Base-by-base conservation (phyloP, 2,113 vertebrate species). In the Oncorhynchus kisutch region DNA sequence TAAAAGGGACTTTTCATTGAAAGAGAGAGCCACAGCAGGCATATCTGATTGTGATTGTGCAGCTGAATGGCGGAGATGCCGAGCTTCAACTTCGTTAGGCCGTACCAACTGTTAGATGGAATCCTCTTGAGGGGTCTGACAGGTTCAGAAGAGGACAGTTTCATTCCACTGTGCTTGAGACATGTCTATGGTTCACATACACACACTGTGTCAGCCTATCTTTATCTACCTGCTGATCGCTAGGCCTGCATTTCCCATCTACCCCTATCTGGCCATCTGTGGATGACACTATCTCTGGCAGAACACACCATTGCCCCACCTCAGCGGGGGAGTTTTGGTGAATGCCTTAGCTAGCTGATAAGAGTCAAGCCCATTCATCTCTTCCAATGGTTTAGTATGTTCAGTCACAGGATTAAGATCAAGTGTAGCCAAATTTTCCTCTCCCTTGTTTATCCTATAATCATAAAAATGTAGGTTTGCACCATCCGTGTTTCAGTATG, bases 41-140 rank as follows among this genome's bases (percentile, higher is more conserved):
- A 16, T 48, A 65, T 62, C 67, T 70, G 74, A 70, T 49, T 18
- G 74, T 65, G 69, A 31, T 5, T 69, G 67, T 69, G 49, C 14
- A 54, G 27, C 67, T 49, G 71, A 54, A 39, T 22, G 64, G 67
- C 12, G 68, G 4, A 25, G 67, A 69, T 29, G 71, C 57, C 29
- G 27, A 78, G 45, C 65, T 72, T 25, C 72, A 62, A 18, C 48
- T 74, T 73, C 69, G 51, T 69, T 66, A 65, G 49, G 27, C 59
- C 49, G 72, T 60, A 77, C 73, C 81, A 77, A 49, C 74, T 79
- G 39, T 67, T 65, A 71, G 76, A 60, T 71, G 11, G 7, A 45
- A 13, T 73, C 75, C 25, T 68, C 82, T 68, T 87, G 83, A 82
- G 83, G 82, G 85, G 80, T 85, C 84, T 59, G 34, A 31, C 51